These are phyloP conservation scores for Drosophila repleta DNA, from an alignment of 1,140 invertebrate genomes.

Conservation along the genomic window DNA sequence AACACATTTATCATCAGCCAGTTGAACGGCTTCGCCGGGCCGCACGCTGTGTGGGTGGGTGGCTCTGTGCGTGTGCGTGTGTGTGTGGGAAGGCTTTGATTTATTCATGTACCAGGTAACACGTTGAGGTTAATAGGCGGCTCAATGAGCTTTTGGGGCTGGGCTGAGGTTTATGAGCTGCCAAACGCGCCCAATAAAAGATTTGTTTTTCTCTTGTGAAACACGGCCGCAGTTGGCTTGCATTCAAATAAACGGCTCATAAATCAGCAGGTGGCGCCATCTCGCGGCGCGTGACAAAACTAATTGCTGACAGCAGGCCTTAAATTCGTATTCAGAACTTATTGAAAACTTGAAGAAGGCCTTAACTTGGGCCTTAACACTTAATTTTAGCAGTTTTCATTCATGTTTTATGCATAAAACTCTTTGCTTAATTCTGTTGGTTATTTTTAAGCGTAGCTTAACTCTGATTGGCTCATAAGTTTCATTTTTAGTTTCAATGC, in stretches of 20 bases:
- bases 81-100: slow-evolving; percentile 62
- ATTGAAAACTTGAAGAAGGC: too few species aligned
- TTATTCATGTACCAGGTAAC: slow-evolving; percentile 76
- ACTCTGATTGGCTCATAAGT: too few species aligned
- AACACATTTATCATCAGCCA: slow-evolving; percentile 71
- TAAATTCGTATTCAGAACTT: too few species aligned
- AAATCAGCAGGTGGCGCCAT: slow-evolving; percentile 34
- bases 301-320: slow-evolving; percentile 3
- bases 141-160: slow-evolving; percentile 46
- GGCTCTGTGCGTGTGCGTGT: slow-evolving; percentile 2
- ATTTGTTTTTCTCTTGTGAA: slow-evolving; percentile 12
- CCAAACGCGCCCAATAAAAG: slow-evolving; percentile 58
- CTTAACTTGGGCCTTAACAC: too few species aligned
- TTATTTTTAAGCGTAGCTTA: too few species aligned
- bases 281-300: slow-evolving; percentile 1
- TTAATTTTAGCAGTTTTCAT: too few species aligned
- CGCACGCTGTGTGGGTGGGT: slow-evolving; percentile 12
- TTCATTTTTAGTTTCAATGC: too few species aligned
- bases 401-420: too few species aligned
- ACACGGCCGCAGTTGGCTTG: slow-evolving; percentile 22
- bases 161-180: slow-evolving; percentile 67
- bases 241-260: slow-evolving; percentile 27
- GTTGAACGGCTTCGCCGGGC: slow-evolving; percentile 23
- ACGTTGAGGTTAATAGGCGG: slow-evolving; percentile 71
- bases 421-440: too few species aligned